Evolutionary conservation across 1,140 invertebrate species (phyloP).

Genomic region (Pseudachorutes palmiensis): DNA sequence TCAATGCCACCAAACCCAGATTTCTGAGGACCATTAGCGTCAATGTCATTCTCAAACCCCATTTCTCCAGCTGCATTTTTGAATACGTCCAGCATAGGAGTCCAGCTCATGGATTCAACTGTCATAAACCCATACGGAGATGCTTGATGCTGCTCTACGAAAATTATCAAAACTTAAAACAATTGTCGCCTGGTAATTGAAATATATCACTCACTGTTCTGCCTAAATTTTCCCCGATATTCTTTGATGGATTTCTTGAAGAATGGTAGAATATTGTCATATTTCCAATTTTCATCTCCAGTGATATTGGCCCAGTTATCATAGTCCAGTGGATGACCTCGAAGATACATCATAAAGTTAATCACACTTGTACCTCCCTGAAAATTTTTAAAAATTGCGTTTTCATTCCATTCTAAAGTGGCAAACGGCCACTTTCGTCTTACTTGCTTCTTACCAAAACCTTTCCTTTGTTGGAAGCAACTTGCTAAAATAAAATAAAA

Average conservation of each 20-base stretch:
- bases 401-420: background rate
- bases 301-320: constrained; percentile 26
- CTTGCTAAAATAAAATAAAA: background rate
- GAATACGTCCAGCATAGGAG: constrained; percentile 17
- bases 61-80: constrained; percentile 25
- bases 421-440: no score
- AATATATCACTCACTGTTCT: constrained; percentile 13
- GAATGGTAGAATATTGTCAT: constrained; percentile 29
- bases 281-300: constrained; percentile 25
- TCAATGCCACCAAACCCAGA: constrained; percentile 19
- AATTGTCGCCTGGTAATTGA: constrained; percentile 1
- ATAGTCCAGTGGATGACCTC: constrained; percentile 24
- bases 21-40: constrained; percentile 24
- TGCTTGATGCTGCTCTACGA: constrained; percentile 15
- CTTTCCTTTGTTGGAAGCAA: background rate
- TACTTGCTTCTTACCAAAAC: constrained; percentile 1
- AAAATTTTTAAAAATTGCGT: background rate
- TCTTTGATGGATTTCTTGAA: constrained; percentile 28
- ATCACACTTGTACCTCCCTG: background rate
- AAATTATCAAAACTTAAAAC: background rate
- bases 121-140: constrained; percentile 37
- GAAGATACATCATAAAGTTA: constrained; percentile 43
- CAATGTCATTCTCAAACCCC: constrained; percentile 12
- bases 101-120: constrained; percentile 30
- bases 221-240: constrained; percentile 19